phyloP scores from a whole-genome alignment of 2,797 vertebrate genomes.

The Catamblyrhynchus diadema region DNA sequence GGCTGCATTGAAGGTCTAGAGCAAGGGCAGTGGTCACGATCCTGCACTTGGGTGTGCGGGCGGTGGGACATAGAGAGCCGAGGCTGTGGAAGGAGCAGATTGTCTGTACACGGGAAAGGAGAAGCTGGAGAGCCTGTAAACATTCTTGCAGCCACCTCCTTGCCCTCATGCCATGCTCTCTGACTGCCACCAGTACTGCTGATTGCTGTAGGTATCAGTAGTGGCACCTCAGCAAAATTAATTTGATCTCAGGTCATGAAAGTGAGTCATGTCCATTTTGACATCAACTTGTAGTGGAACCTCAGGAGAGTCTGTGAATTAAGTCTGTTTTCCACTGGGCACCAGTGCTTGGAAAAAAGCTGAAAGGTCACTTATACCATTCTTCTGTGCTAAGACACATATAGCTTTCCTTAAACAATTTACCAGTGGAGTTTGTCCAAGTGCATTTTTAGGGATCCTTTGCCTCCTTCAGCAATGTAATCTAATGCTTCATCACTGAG shows the following conservation, averaged over 20 bases:
- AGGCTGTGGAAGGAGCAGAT: not conserved
- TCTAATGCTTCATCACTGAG: not conserved
- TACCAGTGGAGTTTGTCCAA: not conserved
- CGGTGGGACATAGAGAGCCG: not conserved
- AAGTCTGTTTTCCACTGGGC: not conserved
- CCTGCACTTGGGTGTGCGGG: not conserved
- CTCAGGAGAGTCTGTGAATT: not conserved
- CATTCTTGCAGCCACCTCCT: not conserved
- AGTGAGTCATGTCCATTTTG: not conserved
- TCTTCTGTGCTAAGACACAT: not conserved
- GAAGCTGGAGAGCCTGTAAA: not conserved
- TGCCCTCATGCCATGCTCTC: not conserved
- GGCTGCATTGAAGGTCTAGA: not conserved
- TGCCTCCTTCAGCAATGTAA: not conserved
- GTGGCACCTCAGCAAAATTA: not conserved
- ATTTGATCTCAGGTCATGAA: not conserved
- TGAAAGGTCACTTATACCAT: not conserved
- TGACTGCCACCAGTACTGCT: not conserved
- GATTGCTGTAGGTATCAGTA: not conserved
- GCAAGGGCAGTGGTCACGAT: rapidly evolving
- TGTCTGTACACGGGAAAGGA: not conserved
- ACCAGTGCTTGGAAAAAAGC: not conserved
- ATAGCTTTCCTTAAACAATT: not conserved
- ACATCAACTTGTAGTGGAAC: not conserved
- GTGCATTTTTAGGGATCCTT: not conserved